Base-by-base conservation (phyloP, 2,888 invertebrate genomes). In the Parnassius mnemosyne region DNA sequence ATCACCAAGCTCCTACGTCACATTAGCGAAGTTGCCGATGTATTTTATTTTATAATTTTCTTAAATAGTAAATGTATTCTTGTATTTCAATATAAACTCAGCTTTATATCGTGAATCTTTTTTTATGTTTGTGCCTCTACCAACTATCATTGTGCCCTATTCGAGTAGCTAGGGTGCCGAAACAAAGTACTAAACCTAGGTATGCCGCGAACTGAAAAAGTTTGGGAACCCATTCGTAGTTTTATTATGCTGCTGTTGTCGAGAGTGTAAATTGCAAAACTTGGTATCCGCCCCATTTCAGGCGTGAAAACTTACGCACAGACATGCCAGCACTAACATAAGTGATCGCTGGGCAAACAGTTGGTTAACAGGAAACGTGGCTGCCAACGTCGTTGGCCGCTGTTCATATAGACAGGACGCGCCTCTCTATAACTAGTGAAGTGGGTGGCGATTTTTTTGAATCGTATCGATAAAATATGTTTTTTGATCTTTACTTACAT, bases 351-450 rank as follows among this genome's bases (percentile, higher is more conserved):
- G n/a, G 3, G 53, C 61, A 57, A 61, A 57, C 57, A 57, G 34
- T 66, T 34, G 67, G 66, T 64, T 64, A 66, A 66, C 63, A 61
- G 69, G 59, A 65, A 61, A 67, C 65, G 66, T 55, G 54, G 54
- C 60, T 49, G 67, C 64, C 64, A 61, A 66, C 65, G 66, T 63
- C 63, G 58, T 68, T 62, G 55, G 49, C 64, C 64, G 60, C 67
- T 68, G 68, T 66, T 69, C 66, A 64, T 67, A 68, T 67, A 64
- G 67, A 68, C 69, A 66, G 61, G 66, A 56, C 57, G 61, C 65
- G 62, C 65, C 65, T 65, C 57, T 57, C 51, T 13, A 42, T 13
- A 13, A 11, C 34, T 41, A 50, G 42, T 34, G 56, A 47, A 11
- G 53, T 56, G 41, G 20, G n/a, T 13, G 5, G 20, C 7, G 9